Percentiles rank a stretch among this genome's conserved stretches.
Conservation (phyloP, 2,888 invertebrate species). For the Emesis furor region DNA sequence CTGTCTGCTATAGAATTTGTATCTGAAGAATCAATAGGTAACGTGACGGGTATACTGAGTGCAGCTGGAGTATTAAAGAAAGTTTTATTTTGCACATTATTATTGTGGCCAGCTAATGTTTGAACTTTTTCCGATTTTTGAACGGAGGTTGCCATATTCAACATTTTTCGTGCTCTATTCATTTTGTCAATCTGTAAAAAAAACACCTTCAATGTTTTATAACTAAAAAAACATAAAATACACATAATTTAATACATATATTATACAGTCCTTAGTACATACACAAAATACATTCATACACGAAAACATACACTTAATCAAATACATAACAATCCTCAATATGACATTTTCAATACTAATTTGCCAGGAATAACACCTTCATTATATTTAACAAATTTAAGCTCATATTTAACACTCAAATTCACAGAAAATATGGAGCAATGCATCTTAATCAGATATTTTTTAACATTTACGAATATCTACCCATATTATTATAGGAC, state of each 20-base stretch:
- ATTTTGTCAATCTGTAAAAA: slow-evolving; percentile 42
- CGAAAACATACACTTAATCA: slow-evolving; percentile 30
- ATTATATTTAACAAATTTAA: slow-evolving; percentile 25
- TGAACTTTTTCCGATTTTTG: slow-evolving; percentile 49
- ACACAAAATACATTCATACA: slow-evolving; percentile 15
- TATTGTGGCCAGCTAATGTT: slow-evolving; percentile 50
- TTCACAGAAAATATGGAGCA: slow-evolving; percentile 36
- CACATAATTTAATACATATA: slow-evolving; percentile 5
- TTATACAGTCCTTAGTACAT: slow-evolving; percentile 39
- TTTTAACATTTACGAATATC: slow-evolving; percentile 38
- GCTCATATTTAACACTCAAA: slow-evolving; percentile 37
- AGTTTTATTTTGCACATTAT: slow-evolving; percentile 48
- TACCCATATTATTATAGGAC: slow-evolving; percentile 23
- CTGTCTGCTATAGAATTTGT: slow-evolving; percentile 47
- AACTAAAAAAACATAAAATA: slow-evolving; percentile 35
- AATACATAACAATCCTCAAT: slow-evolving; percentile 41
- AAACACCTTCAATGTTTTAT: slow-evolving; percentile 40
- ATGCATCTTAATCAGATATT: slow-evolving; percentile 38
- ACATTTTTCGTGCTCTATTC: slow-evolving; percentile 48
- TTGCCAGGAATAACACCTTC: slow-evolving; percentile 34
- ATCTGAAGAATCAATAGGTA: slow-evolving; percentile 31
- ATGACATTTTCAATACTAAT: slow-evolving; percentile 43
- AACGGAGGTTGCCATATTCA: slow-evolving; percentile 50
- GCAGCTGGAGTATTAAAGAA: slow-evolving; percentile 42
- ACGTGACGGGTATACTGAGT: slow-evolving; percentile 26